phyloP scores from a whole-genome alignment of 2,113 vertebrate genomes.

The Herpetotheres cachinnans region DNA sequence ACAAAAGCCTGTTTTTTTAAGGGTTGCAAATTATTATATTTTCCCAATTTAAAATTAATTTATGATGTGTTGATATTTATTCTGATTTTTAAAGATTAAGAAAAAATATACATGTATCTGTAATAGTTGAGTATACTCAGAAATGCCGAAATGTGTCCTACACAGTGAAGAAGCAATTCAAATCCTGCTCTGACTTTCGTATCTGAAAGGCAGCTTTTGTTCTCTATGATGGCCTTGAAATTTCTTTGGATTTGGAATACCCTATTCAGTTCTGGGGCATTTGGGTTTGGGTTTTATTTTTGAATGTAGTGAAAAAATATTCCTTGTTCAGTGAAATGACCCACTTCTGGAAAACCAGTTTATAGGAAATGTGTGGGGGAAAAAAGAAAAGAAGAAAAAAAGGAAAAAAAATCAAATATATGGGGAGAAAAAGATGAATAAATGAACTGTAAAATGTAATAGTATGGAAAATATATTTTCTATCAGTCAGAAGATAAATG shows the following conservation, averaged over 20 bases:
- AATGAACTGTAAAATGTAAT: not conserved
- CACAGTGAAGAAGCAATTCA: not conserved
- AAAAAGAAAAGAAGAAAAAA: not conserved
- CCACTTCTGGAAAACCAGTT: not conserved
- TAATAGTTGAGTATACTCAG: not conserved
- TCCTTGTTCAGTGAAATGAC: not conserved
- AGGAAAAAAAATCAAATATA: not conserved
- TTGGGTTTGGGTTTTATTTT: not conserved
- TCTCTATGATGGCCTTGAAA: not conserved
- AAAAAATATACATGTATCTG: not conserved
- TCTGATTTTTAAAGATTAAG: not conserved
- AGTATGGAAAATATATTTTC: constrained; percentile 40
- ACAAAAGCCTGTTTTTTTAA: not conserved
- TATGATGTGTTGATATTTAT: not conserved
- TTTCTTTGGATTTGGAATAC: not conserved
- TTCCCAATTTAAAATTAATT: not conserved
- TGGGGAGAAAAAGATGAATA: not conserved
- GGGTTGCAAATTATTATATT: not conserved
- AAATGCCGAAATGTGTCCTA: not conserved
- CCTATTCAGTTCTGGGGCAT: not conserved
- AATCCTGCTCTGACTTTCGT: not conserved
- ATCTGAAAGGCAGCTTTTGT: not conserved
- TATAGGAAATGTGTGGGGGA: not conserved
- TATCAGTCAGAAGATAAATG: constrained; percentile 18
- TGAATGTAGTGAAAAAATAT: not conserved